Evolutionary conservation across 2,113 vertebrate genomes (phyloP), one percentile per base, ranked within the genome.

Genomic region (Pollimyrus isidori): DNA sequence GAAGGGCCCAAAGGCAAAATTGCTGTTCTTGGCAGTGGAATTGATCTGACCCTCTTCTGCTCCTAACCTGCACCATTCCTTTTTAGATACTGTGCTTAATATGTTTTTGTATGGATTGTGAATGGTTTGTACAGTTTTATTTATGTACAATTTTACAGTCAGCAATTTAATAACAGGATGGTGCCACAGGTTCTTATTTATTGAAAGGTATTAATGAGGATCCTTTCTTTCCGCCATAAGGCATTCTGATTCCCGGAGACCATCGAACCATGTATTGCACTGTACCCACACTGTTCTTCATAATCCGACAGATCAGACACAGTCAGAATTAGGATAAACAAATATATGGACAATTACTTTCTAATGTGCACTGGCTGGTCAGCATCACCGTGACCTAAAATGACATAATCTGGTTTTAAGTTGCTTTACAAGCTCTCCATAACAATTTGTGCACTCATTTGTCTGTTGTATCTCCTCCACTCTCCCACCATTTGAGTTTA

Each of bases 281-380:
- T 23, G 19, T 0, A 30, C 53, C 53, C 53, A 56, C 21, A 4
- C 52, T 48, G 76, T 85, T n/a, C 35, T 56, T 49, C 48, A 48
- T 46, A 23, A 48, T 62, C 88, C 53, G 84, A 26, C 23, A 84
- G 82, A n/a, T 85, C 88, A 89, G 86, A 88, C 45, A 52, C 45
- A 39, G 50, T 52, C 65, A 84, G 26, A n/a, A 88, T 52, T 49
- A 19, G 26, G 50, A 88, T 90, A 80, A 62, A 65, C 50, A 82
- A 62, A 80, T 88, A 88, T 65, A 88, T 39, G 45, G 92, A 89
- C 92, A 93, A 88, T 93, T 90, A 91, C 92, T 42, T 84, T 26
- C 45, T 85, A 90, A 90, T 88, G 87, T 48, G 45, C 53, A 49
- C 86, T 85, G 89, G 65, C 76, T 90, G 87, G 50, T 85, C 52